Base-by-base conservation (phyloP, 2,888 invertebrate genomes). In the Hirtodrosophila histrioides region DNA sequence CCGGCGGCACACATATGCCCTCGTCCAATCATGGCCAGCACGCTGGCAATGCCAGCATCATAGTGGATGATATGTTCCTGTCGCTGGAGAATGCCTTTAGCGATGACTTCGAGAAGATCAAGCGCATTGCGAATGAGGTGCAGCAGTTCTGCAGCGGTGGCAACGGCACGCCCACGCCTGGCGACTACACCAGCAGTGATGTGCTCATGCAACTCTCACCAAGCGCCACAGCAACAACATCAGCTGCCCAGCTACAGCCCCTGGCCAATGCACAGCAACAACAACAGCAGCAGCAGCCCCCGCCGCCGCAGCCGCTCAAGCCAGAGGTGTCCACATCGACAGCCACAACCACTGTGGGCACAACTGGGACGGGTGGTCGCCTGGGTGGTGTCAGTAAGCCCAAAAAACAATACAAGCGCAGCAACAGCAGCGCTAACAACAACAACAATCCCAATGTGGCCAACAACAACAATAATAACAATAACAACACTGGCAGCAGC, bases 21-120 rank as follows among this genome's bases (percentile, higher is more conserved):
- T 23, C 46, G 0, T 6, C 61, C 3, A 78, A 65, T 55, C 82
- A 82, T 12, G 75, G 66, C 27, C 86, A 75, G 41, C 84, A 75
- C 11, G 82, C 73, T 40, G 68, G 69, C 46, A 78, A 65, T 29
- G 75, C 89, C 71, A 90, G 87, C 72, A 90, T 91, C 37, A 90
- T 91, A 71, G 92, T 92, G 65, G 92, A 92, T 69, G 92, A 92
- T 61, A 92, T 92, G 91, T 92, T 92, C 90, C 91, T 92, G 82
- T 91, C 92, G 57, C 80, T 92, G 63, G 92, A 92, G 80, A 89
- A 90, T 62, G 91, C 92, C 48, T 92, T 92, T 79, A 95, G 95
- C 0, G 96, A 95, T 75, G 97, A 97, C 88, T 96, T 96, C 86
- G 97, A 97, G 89, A 96, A 96, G 89, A 92, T 97, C 64, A 96